Conservation (phyloP, 92 coral and sea anemone genomes). For the Heliopora coerulea region DNA sequence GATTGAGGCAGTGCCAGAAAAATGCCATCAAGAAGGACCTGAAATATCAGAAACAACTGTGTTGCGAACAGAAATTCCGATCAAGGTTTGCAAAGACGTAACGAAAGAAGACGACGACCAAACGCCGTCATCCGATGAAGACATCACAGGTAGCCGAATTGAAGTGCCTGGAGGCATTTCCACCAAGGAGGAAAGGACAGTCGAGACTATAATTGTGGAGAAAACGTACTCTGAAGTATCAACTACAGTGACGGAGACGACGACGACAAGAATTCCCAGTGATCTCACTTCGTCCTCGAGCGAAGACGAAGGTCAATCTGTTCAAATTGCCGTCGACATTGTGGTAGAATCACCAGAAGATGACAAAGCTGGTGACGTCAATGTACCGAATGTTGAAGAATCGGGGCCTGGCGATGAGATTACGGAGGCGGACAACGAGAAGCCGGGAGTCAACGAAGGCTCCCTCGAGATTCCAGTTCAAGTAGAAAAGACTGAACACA, state of each 20-base stretch:
- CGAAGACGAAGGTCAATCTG: conserved; percentile 23
- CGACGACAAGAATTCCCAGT: conserved; percentile 4
- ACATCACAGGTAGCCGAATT: neutral
- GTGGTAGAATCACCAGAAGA: neutral
- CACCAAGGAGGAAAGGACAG: conserved; percentile 10
- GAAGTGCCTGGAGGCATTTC: neutral
- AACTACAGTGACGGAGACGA: conserved; percentile 25
- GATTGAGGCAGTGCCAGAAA: neutral
- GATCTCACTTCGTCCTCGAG: conserved; percentile 4
- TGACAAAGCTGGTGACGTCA: conserved; percentile 13
- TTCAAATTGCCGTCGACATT: conserved; percentile 16
- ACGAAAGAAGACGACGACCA: neutral
- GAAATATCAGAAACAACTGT: no score
- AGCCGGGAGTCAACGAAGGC: neutral
- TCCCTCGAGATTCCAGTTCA: neutral
- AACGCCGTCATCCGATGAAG: conserved; percentile 1
- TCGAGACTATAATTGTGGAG: conserved; percentile 30
- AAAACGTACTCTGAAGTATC: conserved; percentile 33
- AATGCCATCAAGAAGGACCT: no score
- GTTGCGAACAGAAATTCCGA: neutral
- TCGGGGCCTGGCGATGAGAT: conserved; percentile 5
- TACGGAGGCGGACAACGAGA: neutral
- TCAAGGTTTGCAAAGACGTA: neutral
- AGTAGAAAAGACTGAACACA: neutral
- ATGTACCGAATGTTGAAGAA: no score